phyloP scores from a whole-genome alignment of 2,113 vertebrate genomes.

The Malurus elegans region DNA sequence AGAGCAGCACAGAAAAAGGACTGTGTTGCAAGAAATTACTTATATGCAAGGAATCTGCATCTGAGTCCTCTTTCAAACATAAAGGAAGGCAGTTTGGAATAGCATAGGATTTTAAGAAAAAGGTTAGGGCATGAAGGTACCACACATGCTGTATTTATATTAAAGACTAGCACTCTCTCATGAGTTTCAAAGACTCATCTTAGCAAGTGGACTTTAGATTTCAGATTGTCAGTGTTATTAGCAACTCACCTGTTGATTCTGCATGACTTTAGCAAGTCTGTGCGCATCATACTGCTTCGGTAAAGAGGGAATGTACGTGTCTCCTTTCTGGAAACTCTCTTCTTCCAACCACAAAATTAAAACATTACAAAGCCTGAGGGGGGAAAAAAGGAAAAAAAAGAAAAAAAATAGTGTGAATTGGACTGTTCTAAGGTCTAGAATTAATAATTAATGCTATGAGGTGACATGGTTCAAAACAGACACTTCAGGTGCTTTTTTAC shows the following conservation, averaged over 20 bases:
- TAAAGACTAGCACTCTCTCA: not conserved
- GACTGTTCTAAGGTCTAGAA: not conserved
- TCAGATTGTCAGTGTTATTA: not conserved
- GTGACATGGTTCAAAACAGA: rapidly evolving
- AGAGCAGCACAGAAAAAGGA: not conserved
- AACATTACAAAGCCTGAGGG: conserved; percentile 87
- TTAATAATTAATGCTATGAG: not conserved
- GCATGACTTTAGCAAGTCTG: conserved; percentile 91
- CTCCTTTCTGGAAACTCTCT: conserved; percentile 90
- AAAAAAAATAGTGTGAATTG: not conserved
- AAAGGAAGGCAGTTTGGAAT: not conserved
- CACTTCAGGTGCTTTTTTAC: not conserved
- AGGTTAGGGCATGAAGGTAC: not conserved
- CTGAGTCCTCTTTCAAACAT: not conserved
- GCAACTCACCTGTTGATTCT: conserved; percentile 82
- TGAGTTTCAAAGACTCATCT: not conserved
- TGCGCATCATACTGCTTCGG: conserved; percentile 90
- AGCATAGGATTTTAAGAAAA: not conserved
- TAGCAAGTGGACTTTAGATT: not conserved
- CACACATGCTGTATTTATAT: rapidly evolving
- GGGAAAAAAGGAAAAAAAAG: not conserved
- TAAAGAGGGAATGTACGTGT: conserved; percentile 90
- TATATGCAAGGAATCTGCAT: not conserved
- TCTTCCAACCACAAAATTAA: conserved; percentile 94
- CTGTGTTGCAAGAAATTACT: not conserved